These are phyloP conservation scores for Gallinago paraguaiae DNA, from an alignment of 2,113 vertebrate species.

Conservation along the genomic window DNA sequence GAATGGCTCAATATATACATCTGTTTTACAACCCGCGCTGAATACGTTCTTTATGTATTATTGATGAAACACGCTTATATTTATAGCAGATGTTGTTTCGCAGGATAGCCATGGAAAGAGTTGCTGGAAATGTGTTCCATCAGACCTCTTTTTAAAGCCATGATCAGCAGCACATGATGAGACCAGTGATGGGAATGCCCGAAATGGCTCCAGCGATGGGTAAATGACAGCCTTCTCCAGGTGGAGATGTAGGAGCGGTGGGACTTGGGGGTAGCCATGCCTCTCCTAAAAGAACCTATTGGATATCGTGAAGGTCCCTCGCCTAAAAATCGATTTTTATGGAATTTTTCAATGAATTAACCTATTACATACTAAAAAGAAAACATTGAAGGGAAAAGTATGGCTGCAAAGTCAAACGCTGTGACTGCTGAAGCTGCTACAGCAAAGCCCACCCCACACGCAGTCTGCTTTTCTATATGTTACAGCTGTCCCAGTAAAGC, in stretches of 20 bases:
- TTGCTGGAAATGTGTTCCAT: not conserved
- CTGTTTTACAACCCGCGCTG: not conserved
- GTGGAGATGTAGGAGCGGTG: not conserved
- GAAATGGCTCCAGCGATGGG: not conserved
- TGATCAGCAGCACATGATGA: rapidly evolving
- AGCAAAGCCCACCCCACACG: rapidly evolving
- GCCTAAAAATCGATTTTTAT: rapidly evolving
- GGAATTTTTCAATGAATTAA: not conserved
- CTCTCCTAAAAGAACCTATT: not conserved
- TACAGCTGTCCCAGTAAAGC: rapidly evolving
- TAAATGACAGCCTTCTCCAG: rapidly evolving
- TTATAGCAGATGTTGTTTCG: not conserved
- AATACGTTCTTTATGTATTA: not conserved
- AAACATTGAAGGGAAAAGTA: not conserved
- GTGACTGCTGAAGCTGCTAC: not conserved
- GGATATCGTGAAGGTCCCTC: not conserved
- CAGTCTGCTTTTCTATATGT: rapidly evolving
- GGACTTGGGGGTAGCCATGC: not conserved
- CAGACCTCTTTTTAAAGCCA: not conserved
- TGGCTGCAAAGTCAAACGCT: not conserved
- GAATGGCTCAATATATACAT: not conserved
- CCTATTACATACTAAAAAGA: rapidly evolving
- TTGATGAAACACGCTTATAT: not conserved
- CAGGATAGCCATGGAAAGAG: not conserved
- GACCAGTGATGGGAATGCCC: rapidly evolving